phyloP scores from a whole-genome alignment of 2,888 invertebrate genomes.

The Phengaris alcon region DNA sequence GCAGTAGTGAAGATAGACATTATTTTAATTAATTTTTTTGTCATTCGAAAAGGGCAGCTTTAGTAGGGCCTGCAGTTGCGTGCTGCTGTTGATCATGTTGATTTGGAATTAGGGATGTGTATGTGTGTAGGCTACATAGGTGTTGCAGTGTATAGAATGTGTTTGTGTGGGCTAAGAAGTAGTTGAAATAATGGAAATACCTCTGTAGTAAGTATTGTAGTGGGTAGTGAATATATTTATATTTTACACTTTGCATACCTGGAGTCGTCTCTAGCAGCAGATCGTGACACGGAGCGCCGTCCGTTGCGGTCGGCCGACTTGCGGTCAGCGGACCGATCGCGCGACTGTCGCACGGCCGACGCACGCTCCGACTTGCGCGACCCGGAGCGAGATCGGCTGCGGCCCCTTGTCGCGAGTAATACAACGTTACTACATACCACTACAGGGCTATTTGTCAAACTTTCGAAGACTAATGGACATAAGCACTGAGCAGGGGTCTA shows the following conservation, averaged over 20 bases:
- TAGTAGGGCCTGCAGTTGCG: no score
- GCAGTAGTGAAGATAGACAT: no score
- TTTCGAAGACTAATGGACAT: not conserved
- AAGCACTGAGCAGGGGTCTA: not conserved
- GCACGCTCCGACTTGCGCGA: constrained; percentile 53
- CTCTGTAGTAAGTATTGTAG: no score
- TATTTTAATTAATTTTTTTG: no score
- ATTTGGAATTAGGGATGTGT: no score
- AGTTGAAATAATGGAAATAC: no score
- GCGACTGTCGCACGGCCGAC: constrained; percentile 49
- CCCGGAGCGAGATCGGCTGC: constrained; percentile 63
- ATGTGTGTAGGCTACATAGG: no score
- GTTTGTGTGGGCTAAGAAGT: no score
- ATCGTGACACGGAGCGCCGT: constrained; percentile 51
- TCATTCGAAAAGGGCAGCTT: no score
- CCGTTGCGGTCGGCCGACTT: constrained; percentile 49
- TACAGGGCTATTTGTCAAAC: constrained; percentile 32
- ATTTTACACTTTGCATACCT: constrained; percentile 51
- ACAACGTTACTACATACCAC: constrained; percentile 33
- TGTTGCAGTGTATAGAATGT: no score
- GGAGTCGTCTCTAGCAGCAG: constrained; percentile 60
- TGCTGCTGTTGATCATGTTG: no score
- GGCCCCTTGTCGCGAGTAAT: constrained; percentile 55
- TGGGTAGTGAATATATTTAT: not conserved
- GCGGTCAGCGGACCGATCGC: constrained; percentile 42